phyloP scores from a whole-genome alignment of 1,140 invertebrate genomes.

The Harpegnathos saltator region DNA sequence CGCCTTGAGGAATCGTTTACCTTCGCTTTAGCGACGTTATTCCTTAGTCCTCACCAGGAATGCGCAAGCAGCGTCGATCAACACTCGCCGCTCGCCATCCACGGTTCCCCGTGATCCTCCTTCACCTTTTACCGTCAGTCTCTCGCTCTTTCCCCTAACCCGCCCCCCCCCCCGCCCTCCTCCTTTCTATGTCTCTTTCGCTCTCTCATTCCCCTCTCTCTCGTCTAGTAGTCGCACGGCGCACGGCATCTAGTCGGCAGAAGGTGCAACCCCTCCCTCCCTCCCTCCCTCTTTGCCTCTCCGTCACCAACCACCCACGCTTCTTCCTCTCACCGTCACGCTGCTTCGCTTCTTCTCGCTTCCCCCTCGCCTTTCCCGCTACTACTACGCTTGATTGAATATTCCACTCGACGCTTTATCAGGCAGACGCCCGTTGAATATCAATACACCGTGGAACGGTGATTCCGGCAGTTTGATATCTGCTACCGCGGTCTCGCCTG shows the following conservation, averaged over 20 bases:
- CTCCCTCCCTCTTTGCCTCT: neutral
- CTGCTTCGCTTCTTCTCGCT: neutral
- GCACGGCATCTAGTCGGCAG: constrained; percentile 43
- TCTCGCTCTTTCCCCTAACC: too few species aligned
- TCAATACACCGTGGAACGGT: constrained; percentile 75
- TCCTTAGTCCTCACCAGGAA: constrained; percentile 66
- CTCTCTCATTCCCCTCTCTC: neutral
- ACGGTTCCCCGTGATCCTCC: constrained; percentile 65
- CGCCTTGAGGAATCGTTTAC: constrained; percentile 70
- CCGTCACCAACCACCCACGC: too few species aligned
- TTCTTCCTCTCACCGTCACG: neutral
- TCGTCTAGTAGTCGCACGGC: constrained; percentile 37
- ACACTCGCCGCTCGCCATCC: constrained; percentile 69
- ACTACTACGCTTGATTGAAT: constrained; percentile 81
- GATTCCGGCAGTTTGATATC: constrained; percentile 66
- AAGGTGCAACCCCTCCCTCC: neutral
- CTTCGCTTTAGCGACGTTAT: constrained; percentile 69
- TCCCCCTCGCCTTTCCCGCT: neutral
- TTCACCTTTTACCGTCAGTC: constrained; percentile 56
- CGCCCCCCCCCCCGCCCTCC: too few species aligned
- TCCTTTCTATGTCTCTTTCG: too few species aligned
- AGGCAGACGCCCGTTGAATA: constrained; percentile 80
- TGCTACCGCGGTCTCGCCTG: constrained; percentile 56
- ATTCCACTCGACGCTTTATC: constrained; percentile 84
- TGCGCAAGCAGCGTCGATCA: constrained; percentile 73